These are phyloP conservation scores for Syngnathoides biaculeatus DNA, from an alignment of 2,113 vertebrate genomes.

Conservation along the genomic window DNA sequence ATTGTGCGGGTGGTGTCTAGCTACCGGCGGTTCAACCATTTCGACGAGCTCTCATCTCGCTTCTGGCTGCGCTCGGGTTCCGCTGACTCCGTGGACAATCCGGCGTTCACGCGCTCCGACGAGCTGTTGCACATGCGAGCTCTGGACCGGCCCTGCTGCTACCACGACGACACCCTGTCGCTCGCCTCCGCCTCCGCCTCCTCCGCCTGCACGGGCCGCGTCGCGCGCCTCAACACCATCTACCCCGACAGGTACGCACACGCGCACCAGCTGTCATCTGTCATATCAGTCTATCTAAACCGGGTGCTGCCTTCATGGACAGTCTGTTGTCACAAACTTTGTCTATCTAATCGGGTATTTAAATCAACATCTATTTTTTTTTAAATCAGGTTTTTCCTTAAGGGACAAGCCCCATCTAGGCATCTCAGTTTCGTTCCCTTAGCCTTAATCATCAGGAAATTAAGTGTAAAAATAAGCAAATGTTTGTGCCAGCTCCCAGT, in stretches of 20 bases:
- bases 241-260: slow-evolving; percentile 67
- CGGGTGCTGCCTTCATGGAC: not conserved
- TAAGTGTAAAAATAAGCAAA: too few species aligned
- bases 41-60: slow-evolving; percentile 82
- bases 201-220: slow-evolving; percentile 67
- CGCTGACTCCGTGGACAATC: slow-evolving; percentile 81
- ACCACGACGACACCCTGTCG: slow-evolving; percentile 73
- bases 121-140: slow-evolving; percentile 81
- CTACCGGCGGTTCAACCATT: slow-evolving; percentile 86
- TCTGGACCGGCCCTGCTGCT: slow-evolving; percentile 76
- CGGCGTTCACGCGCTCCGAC: slow-evolving; percentile 80
- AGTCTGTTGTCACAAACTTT: not conserved
- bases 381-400: too few species aligned
- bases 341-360: too few species aligned
- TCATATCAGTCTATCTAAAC: too few species aligned
- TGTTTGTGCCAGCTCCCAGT: slow-evolving; percentile 71
- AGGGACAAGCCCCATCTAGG: not conserved
- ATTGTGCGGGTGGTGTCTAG: slow-evolving; percentile 54
- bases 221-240: slow-evolving; percentile 66
- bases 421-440: not conserved
- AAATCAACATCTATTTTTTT: too few species aligned
- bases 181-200: slow-evolving; percentile 49
- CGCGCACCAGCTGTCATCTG: not conserved
- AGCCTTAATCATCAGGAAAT: too few species aligned
- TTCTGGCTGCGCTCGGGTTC: slow-evolving; percentile 81